A percentile compares a stretch with the other conserved stretches of the same genome.
These are phyloP conservation scores for Drosophila subsilvestris DNA, from an alignment of 2,888 invertebrate genomes.

Conservation along the genomic window DNA sequence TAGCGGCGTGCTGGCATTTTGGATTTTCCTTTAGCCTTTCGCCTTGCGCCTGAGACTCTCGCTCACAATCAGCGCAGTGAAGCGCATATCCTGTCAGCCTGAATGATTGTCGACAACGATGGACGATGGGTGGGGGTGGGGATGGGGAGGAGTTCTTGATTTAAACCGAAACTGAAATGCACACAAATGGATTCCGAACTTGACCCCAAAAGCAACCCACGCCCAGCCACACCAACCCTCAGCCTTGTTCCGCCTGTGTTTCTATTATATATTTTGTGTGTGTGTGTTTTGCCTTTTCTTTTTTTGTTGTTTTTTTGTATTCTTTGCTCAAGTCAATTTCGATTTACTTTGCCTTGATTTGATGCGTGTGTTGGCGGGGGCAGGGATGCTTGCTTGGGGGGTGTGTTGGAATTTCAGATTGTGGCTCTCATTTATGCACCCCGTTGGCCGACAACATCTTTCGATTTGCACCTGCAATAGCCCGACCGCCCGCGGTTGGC, in stretches of 20 bases:
- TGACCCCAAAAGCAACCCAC: slow-evolving; percentile 38
- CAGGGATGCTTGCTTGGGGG: not conserved
- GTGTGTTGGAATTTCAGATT: slow-evolving; percentile 30
- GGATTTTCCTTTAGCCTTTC: slow-evolving; percentile 31
- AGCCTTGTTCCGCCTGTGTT: slow-evolving; percentile 27
- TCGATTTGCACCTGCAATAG: slow-evolving; percentile 71
- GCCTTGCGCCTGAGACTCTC: slow-evolving; percentile 49
- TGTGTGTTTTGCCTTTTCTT: not conserved
- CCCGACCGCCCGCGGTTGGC: slow-evolving; percentile 18
- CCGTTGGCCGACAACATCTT: slow-evolving; percentile 55
- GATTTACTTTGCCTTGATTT: slow-evolving; percentile 61
- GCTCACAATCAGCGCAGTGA: slow-evolving; percentile 75
- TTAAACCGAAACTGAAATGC: slow-evolving; percentile 79
- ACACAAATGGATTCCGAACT: slow-evolving; percentile 78
- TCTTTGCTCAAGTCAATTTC: slow-evolving; percentile 64
- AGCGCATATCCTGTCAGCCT: slow-evolving; percentile 79
- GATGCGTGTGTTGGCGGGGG: slow-evolving; percentile 39
- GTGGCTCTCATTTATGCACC: slow-evolving; percentile 19
- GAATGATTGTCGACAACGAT: slow-evolving; percentile 68
- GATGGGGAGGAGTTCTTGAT: slow-evolving; percentile 54
- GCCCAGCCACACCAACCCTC: not conserved
- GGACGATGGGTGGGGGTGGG: slow-evolving; percentile 4
- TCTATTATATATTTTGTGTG: slow-evolving; percentile 58
- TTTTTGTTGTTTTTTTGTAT: slow-evolving; percentile 4
- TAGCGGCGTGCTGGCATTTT: slow-evolving; percentile 38